A percentile compares a stretch with the other conserved stretches of the same genome.
Conservation (phyloP, 2,888 invertebrate genomes). For the Leucania comma region DNA sequence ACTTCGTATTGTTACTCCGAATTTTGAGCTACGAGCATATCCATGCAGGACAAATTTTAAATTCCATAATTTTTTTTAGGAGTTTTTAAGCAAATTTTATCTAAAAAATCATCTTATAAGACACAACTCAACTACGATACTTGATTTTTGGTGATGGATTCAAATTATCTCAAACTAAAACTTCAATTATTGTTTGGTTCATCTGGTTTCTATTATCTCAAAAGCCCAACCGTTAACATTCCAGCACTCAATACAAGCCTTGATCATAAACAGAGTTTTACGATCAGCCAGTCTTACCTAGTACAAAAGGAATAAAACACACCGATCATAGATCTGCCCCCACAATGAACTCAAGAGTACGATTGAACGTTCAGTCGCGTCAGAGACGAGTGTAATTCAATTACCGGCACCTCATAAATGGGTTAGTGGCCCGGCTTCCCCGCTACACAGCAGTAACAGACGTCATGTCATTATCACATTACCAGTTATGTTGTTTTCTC, state of each 20-base stretch:
- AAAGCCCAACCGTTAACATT: neutral
- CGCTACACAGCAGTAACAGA: conserved; percentile 66
- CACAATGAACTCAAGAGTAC: conserved; percentile 51
- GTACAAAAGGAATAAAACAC: conserved; percentile 15
- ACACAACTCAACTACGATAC: too few relatives aligned
- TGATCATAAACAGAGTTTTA: conserved; percentile 15
- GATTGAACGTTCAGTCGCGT: conserved; percentile 66
- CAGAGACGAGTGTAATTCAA: conserved; percentile 77
- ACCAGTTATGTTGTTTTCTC: conserved; percentile 63
- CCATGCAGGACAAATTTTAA: too few relatives aligned
- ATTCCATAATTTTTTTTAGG: too few relatives aligned
- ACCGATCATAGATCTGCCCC: conserved; percentile 33
- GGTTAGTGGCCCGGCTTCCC: conserved; percentile 84
- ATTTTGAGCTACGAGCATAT: too few relatives aligned
- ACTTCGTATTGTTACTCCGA: neutral
- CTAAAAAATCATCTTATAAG: too few relatives aligned
- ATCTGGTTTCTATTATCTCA: neutral
- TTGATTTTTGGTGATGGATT: too few relatives aligned
- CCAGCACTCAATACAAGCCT: neutral
- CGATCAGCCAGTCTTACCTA: conserved; percentile 1
- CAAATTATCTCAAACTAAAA: too few relatives aligned
- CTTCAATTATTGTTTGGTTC: neutral
- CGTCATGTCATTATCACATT: conserved; percentile 74
- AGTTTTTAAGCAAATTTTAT: too few relatives aligned
- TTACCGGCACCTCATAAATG: conserved; percentile 82